Percentiles rank a stretch among this genome's conserved stretches.
Evolutionary conservation across 2,113 vertebrate genomes (phyloP).

Genomic region (Aplodontia rufa): DNA sequence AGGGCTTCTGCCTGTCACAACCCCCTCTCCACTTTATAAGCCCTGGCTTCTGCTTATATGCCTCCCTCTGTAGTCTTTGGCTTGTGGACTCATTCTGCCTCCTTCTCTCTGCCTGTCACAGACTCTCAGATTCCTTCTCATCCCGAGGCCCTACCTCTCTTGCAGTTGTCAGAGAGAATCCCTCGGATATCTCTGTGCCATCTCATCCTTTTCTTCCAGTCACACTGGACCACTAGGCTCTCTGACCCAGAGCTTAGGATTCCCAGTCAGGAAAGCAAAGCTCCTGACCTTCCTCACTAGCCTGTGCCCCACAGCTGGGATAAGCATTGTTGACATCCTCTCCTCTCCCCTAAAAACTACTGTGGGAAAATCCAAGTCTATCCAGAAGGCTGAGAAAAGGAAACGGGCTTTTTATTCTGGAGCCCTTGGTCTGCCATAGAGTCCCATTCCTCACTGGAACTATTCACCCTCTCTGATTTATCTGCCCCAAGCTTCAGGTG

Average conservation of each 20-base stretch:
- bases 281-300: neutral
- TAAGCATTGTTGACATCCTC: neutral
- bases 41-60: neutral
- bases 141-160: neutral
- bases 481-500: neutral
- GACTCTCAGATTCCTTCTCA: neutral
- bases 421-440: neutral
- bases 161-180: neutral
- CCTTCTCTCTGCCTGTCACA: neutral
- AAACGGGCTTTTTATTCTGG: neutral
- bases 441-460: neutral
- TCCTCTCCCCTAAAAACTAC: neutral
- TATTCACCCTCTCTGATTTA: neutral
- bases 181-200: neutral
- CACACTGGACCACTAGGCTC: neutral
- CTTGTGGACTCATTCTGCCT: neutral
- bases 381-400: neutral
- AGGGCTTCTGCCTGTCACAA: neutral
- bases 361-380: neutral
- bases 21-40: rapidly evolving
- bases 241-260: neutral
- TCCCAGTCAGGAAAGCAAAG: neutral
- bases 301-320: neutral
- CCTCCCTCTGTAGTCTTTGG: neutral
- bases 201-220: neutral